These are phyloP conservation scores for Eutolmus rufibarbis DNA, from an alignment of 2,888 invertebrate species.

Conservation along the genomic window DNA sequence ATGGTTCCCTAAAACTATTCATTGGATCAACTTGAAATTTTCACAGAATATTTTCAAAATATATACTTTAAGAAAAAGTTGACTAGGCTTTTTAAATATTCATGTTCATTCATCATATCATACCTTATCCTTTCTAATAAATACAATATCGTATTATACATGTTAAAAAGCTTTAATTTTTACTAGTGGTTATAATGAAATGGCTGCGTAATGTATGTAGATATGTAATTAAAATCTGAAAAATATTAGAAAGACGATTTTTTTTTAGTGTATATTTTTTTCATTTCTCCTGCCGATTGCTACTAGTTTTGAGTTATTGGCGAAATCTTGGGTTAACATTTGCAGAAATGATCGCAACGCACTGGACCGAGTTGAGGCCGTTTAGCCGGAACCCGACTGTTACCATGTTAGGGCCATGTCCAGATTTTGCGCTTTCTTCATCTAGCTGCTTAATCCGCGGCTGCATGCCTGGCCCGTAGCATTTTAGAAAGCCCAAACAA, in stretches of 20 bases:
- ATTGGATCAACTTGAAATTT: too few species aligned
- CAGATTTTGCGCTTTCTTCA: background rate
- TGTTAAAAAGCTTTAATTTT: too few species aligned
- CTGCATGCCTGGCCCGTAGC: background rate
- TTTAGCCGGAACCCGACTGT: background rate
- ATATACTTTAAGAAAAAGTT: too few species aligned
- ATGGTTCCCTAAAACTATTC: too few species aligned
- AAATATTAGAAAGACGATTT: background rate
- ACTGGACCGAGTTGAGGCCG: background rate
- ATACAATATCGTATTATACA: too few species aligned
- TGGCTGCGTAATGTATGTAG: too few species aligned
- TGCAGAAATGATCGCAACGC: background rate
- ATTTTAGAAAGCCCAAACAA: conserved; percentile 19
- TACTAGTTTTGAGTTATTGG: background rate
- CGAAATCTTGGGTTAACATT: background rate
- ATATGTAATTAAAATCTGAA: background rate
- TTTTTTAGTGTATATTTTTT: background rate
- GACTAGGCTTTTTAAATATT: too few species aligned
- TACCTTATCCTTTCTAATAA: too few species aligned
- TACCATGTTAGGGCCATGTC: background rate
- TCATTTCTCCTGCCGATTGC: background rate
- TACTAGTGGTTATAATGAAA: too few species aligned
- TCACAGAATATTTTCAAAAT: too few species aligned
- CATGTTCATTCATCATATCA: too few species aligned
- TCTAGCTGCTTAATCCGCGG: background rate